These are phyloP conservation scores for Lasius platythorax DNA, from an alignment of 2,888 invertebrate species.

Conservation along the genomic window DNA sequence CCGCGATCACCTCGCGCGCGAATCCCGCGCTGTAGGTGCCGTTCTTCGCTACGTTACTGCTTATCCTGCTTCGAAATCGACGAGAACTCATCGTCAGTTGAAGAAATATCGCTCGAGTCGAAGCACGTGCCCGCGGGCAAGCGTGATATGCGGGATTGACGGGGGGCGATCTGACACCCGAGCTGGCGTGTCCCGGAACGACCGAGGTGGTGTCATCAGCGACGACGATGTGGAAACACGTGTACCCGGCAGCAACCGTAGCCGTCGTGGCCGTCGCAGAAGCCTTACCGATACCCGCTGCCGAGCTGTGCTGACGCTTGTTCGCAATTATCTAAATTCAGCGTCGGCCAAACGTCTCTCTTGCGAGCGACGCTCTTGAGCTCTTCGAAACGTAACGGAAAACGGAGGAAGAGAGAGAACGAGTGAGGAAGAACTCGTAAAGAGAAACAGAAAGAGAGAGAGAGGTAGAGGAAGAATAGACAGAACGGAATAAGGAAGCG, in stretches of 20 bases:
- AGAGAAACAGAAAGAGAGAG: background rate
- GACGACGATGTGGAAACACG: constrained; percentile 82
- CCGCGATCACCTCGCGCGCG: constrained; percentile 23
- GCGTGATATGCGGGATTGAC: constrained; percentile 72
- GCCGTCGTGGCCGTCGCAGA: constrained; percentile 60
- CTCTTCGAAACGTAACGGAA: background rate
- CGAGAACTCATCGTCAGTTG: background rate
- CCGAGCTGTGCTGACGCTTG: constrained; percentile 82
- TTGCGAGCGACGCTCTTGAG: constrained; percentile 26
- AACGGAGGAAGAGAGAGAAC: background rate
- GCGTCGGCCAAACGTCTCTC: constrained; percentile 47
- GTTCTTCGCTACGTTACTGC: background rate
- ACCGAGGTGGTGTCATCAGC: constrained; percentile 32
- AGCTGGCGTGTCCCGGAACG: background rate
- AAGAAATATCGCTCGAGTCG: background rate
- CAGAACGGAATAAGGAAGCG: background rate
- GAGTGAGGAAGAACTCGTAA: background rate
- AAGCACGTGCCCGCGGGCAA: constrained; percentile 71
- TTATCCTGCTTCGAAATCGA: background rate
- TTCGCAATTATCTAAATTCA: constrained; percentile 46
- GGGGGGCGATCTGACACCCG: constrained; percentile 21
- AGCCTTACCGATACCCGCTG: constrained; percentile 44
- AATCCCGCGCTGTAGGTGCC: constrained; percentile 9
- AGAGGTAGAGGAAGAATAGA: background rate
- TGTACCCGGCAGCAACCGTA: constrained; percentile 65